Evolutionary conservation across 1,140 invertebrate genomes (phyloP).

Genomic region (Drosophila melanogaster): DNA sequence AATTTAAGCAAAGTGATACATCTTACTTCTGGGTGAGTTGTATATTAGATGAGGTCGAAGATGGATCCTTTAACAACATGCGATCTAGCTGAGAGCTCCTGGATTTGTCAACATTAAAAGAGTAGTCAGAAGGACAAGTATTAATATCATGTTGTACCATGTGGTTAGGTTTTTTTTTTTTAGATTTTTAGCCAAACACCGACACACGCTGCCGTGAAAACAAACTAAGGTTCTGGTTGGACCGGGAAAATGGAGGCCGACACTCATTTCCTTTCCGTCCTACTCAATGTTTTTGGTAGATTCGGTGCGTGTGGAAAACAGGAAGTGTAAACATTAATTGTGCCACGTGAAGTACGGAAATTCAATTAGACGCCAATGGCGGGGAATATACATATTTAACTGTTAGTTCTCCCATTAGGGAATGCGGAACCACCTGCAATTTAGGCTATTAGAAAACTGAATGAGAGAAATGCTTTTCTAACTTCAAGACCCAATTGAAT

Average conservation of each 20-base stretch:
- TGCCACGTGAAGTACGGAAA: conserved; percentile 49
- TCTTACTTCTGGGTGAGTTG: background rate
- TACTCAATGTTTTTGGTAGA: conserved; percentile 1
- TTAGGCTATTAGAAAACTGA: background rate
- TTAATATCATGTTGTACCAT: background rate
- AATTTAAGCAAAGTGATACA: background rate
- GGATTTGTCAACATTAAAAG: background rate
- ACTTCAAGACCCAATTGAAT: background rate
- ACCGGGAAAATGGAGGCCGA: conserved; percentile 16
- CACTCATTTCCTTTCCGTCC: conserved; percentile 24
- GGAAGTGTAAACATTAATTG: conserved; percentile 62
- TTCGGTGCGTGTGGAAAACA: conserved; percentile 40
- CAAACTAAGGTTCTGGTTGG: conserved; percentile 19
- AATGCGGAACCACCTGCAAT: conserved; percentile 16
- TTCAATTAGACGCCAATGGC: conserved; percentile 50
- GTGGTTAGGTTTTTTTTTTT: conserved; percentile 41
- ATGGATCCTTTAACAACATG: background rate
- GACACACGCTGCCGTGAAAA: conserved; percentile 7
- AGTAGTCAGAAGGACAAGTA: background rate
- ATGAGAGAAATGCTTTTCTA: background rate
- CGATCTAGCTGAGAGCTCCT: background rate
- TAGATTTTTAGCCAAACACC: background rate
- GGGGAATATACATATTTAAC: conserved; percentile 25
- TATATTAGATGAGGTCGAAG: background rate
- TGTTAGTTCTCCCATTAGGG: background rate